Evolutionary conservation across 2,797 vertebrate species (phyloP), one percentile per base, ranked within the genome.

Genomic region (Eleutherodactylus coqui): DNA sequence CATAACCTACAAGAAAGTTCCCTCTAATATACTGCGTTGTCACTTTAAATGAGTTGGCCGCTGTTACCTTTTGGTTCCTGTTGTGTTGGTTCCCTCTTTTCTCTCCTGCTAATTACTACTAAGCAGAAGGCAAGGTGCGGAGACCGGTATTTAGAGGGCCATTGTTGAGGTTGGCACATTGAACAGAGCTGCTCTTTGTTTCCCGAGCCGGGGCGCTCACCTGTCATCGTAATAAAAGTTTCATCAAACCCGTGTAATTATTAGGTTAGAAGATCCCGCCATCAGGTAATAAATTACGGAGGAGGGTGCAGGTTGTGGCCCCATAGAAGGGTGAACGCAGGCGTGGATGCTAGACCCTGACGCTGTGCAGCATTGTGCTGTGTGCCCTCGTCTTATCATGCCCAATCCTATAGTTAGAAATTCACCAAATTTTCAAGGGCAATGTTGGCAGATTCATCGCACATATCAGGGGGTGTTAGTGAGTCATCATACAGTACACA

Each of bases 191-290:
- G 36, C 16, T 10, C 67, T 43, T 83, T 83, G 69, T 83, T 82
- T 73, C 32, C n/a, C 32, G 5, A 38, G 34, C 34, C 13, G 36
- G 29, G 62, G 77, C 76, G 47, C 47, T 55, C 77, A 79, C 67
- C 80, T 70, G 64, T 55, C 36, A 72, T 72, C 49, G 6, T 72
- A 72, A 81, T 69, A 72, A 72, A 79, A 79, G 55, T 79, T 51
- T 72, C 51, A 82, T 72, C 80, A 72, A 82, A 29, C 47, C 47
- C 41, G 51, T 73, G 80, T 72, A 82, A 82, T 82, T 82, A 72
- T 34, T 27, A 70, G 41, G 67, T 55, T 55, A 51, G 14, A 72
- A 38, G 67, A 82, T 27, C 47, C 62, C 41, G 49, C 27, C 21
- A 29, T 82, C 60, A 73, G 4, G 36, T 69, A 32, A 41, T 69